Percentiles rank a stretch among this genome's conserved stretches.
These are phyloP conservation scores for Trochalopteron elliotii DNA, from an alignment of 2,113 vertebrate species.

Conservation along the genomic window DNA sequence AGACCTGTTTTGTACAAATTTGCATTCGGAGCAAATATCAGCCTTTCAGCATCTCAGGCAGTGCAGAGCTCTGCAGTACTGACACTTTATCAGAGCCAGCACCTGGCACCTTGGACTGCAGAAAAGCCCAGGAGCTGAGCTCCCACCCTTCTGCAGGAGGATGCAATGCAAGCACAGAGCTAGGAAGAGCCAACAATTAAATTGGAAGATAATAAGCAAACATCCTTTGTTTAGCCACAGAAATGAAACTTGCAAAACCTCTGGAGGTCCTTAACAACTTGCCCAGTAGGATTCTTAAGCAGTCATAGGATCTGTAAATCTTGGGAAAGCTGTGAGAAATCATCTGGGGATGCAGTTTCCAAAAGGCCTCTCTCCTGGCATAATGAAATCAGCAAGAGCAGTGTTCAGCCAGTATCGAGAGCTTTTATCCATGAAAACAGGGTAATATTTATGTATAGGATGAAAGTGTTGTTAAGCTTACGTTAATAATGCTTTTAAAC, in stretches of 20 bases:
- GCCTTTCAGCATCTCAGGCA: not conserved
- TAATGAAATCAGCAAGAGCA: not conserved
- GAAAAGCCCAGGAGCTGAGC: not conserved
- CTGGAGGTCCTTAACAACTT: not conserved
- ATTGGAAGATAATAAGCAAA: not conserved
- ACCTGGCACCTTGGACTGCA: not conserved
- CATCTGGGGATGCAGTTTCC: not conserved
- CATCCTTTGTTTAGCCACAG: not conserved
- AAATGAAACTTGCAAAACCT: not conserved
- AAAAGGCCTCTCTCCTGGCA: not conserved
- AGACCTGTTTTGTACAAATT: not conserved
- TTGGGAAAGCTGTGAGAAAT: not conserved
- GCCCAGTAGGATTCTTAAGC: not conserved
- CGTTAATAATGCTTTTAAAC: constrained; percentile 22
- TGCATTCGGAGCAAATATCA: constrained; percentile 15
- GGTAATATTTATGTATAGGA: constrained; percentile 30
- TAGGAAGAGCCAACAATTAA: not conserved
- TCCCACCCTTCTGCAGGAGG: not conserved
- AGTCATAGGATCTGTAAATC: not conserved
- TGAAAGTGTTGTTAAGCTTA: constrained; percentile 14
- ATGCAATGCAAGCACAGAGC: not conserved
- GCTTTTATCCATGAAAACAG: constrained; percentile 24
- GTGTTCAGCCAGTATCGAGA: not conserved
- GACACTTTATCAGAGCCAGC: not conserved
- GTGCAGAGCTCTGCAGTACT: not conserved